A percentile compares a stretch with the other conserved stretches of the same genome.
Evolutionary conservation across 1,140 invertebrate species (phyloP).

Genomic region (Drosophila repletoides): DNA sequence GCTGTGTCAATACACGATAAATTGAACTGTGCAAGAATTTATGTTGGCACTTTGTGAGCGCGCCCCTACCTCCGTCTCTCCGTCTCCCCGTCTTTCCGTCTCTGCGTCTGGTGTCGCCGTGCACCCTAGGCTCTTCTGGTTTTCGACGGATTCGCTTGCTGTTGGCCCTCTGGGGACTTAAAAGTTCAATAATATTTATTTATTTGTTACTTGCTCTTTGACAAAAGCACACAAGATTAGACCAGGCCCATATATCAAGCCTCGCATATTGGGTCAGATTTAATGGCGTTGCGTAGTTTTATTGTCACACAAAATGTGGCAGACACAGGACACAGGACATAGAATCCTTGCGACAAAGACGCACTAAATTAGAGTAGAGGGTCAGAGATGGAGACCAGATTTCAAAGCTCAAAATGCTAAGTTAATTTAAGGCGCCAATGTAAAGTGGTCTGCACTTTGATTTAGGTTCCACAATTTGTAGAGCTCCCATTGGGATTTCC

Average conservation of each 20-base stretch:
- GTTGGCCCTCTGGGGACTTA: constrained; percentile 65
- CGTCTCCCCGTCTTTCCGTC: not conserved
- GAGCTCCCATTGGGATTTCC: not conserved
- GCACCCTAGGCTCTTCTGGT: no score
- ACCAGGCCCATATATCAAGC: constrained; percentile 59
- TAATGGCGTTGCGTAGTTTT: constrained; percentile 53
- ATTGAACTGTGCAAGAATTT: constrained; percentile 77
- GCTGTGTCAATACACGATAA: constrained; percentile 78
- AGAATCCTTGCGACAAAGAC: constrained; percentile 20
- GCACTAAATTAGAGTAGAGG: constrained; percentile 51
- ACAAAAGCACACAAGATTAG: constrained; percentile 73
- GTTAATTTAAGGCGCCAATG: constrained; percentile 64
- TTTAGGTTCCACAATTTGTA: constrained; percentile 53
- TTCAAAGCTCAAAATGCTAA: constrained; percentile 39
- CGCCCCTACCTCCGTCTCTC: not conserved
- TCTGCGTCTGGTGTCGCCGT: constrained; percentile 7
- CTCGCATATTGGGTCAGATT: constrained; percentile 61
- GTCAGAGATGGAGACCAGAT: constrained; percentile 20
- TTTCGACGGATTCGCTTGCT: no score
- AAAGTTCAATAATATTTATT: constrained; percentile 81
- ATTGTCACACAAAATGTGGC: constrained; percentile 34
- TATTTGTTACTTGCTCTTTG: constrained; percentile 77
- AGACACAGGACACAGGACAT: constrained; percentile 1
- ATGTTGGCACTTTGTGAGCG: constrained; percentile 70
- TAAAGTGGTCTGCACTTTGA: constrained; percentile 47